phyloP scores from a whole-genome alignment of 2,113 vertebrate genomes.

The Crotalus tigris region DNA sequence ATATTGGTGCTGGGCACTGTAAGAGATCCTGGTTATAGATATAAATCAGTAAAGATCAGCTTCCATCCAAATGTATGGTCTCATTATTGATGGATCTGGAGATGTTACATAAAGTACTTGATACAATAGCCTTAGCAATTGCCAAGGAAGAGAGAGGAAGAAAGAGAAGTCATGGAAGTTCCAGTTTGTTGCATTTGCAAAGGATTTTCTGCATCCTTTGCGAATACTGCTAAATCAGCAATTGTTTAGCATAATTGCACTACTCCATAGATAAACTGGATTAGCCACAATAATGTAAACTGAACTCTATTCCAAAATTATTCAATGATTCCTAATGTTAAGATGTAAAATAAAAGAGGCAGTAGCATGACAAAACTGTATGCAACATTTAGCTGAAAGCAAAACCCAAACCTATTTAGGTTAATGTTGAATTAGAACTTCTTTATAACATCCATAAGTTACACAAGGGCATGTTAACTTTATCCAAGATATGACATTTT shows the following conservation, averaged over 20 bases:
- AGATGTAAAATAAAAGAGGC: neutral
- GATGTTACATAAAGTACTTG: neutral
- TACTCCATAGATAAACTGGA: rapidly evolving
- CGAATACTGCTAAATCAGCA: neutral
- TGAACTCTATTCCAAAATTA: neutral
- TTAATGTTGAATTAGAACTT: constrained; percentile 5
- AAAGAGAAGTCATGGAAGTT: neutral
- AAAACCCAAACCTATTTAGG: neutral
- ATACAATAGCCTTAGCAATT: neutral
- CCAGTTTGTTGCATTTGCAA: neutral
- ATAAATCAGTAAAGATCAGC: neutral
- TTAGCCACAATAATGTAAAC: neutral
- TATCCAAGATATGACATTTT: neutral
- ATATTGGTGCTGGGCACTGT: neutral
- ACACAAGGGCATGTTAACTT: neutral
- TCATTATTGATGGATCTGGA: neutral
- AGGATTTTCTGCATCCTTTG: neutral
- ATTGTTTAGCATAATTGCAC: neutral
- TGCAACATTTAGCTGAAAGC: neutral
- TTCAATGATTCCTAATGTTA: neutral
- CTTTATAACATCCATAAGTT: neutral
- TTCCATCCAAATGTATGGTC: neutral
- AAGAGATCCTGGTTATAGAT: neutral
- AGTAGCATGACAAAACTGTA: neutral
- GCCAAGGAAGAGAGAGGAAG: neutral